Base-by-base conservation (phyloP, 2,888 invertebrate genomes). In the Euzophera pinguis region DNA sequence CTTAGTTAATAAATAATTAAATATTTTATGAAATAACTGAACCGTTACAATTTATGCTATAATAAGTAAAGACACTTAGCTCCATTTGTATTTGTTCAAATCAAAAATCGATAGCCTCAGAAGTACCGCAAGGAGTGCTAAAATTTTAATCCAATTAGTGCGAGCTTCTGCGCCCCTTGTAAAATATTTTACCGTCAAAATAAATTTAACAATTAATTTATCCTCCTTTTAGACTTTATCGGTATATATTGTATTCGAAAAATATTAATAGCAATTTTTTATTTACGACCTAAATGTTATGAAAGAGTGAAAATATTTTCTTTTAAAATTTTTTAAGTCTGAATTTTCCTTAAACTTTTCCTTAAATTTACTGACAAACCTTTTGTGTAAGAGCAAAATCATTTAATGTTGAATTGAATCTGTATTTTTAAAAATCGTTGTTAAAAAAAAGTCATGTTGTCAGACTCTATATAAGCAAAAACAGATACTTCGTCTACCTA, bases 111-210 rank as follows among this genome's bases (percentile, higher is more conserved):
- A 81, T 83, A 73, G 56, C 55, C 35, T 10, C 37, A 14, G 57
- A 7, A 54, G 37, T 52, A 47, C 74, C 73, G 62, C 71, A 71
- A 73, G 74, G 70, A 77, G 77, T 76, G 75, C 71, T 75, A 80
- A 80, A 81, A 83, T 84, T 78, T 81, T 81, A 85, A 87, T 83
- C 83, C 79, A 84, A 85, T 86, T 84, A 83, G 61, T 61, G 70
- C 63, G 64, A 62, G 71, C 62, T 67, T 66, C 62, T 66, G 60
- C 75, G 76, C 71, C 75, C 75, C 69, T 73, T 65, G 63, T 64
- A 68, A 78, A 80, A 79, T 78, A 78, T 80, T 83, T 78, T 73
- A 70, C 70, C 70, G 75, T 75, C 79, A 75, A 78, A 81, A 78
- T 77, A 71, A 72, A 80, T 81, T 80, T 74, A 69, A 77, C 74